Evolutionary conservation across 2,888 invertebrate species (phyloP).

Genomic region (Callimorpha dominula): DNA sequence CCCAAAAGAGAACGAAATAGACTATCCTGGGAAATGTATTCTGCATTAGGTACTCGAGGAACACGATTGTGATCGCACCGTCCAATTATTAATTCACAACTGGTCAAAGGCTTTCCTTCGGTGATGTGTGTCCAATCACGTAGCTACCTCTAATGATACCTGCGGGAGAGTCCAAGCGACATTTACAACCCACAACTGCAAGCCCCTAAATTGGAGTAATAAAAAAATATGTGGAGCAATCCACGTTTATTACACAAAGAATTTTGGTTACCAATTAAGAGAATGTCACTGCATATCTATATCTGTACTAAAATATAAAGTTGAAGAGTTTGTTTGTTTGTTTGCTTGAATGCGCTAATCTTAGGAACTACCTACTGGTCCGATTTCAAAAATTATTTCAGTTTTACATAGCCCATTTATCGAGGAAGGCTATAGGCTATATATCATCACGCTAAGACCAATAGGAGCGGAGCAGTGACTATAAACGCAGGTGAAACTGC

Average conservation of each 20-base stretch:
- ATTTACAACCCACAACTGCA: constrained; percentile 4
- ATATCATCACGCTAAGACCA: too few species aligned
- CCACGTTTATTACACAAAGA: constrained; percentile 13
- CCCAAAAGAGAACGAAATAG: not conserved
- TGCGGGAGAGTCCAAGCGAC: not conserved
- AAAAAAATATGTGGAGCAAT: constrained; percentile 19
- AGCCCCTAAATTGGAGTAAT: constrained; percentile 12
- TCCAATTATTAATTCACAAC: constrained; percentile 15
- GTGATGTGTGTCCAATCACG: constrained; percentile 16
- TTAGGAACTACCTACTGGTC: too few species aligned
- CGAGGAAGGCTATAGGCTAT: too few species aligned
- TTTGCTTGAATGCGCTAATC: too few species aligned
- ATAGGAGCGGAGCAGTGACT: too few species aligned
- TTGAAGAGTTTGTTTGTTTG: too few species aligned
- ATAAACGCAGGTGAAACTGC: too few species aligned
- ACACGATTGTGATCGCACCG: not conserved
- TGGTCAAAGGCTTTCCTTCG: constrained; percentile 6
- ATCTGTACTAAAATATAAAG: too few species aligned
- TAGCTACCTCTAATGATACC: constrained; percentile 15
- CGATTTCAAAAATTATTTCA: too few species aligned
- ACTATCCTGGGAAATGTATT: not conserved
- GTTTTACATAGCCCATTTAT: too few species aligned
- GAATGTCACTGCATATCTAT: constrained; percentile 11
- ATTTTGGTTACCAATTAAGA: constrained; percentile 6
- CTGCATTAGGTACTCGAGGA: not conserved